Evolutionary conservation across 2,797 vertebrate species (phyloP), one percentile per base, ranked within the genome.

Genomic region (Pipistrellus kuhlii): DNA sequence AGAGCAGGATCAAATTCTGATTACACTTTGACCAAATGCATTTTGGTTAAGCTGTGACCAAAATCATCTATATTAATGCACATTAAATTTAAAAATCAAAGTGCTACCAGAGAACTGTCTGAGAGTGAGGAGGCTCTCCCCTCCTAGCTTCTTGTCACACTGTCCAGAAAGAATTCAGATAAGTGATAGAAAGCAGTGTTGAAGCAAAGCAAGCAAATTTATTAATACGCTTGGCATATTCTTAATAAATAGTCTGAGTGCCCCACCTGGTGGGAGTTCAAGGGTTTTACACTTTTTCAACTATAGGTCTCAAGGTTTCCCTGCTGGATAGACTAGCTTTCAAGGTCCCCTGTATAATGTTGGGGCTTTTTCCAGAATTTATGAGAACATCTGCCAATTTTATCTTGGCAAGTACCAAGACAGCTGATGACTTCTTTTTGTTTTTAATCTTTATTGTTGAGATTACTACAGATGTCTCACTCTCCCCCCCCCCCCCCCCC

Each of bases 1-100:
- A 84, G 2, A 3, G 18, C 30, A 69, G 25, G 14, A 35, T 82
- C 38, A 82, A 71, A 77, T 76, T 82, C 32, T 48, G 23, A 55
- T 81, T 66, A 71, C 30, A 81, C 15, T 10, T 44, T 44, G 68
- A 86, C 30, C 46, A 51, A 66, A 51, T 32, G 30, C 73, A 68
- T 68, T 68, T 32, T 68, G 64, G n/a, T 66, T 68, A 57, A 8
- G 48, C 38, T 21, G 64, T 25, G 64, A 80, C 68, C 68, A 71
- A 71, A 41, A 83, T 32, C n/a, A 3, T 75, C 20, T 21, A 77
- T 41, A 66, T n/a, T 71, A 72, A 83, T 48, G 53, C 30, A 83
- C 30, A 78, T n/a, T 62, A 78, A 85, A 80, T 41, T 84, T 23
- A 88, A 88, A 91, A 92, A 46, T 38, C 55, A 85, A 15, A 66